Evolutionary conservation across 1,140 invertebrate species (phyloP), one percentile per base, ranked within the genome.

Genomic region (Eubasilissa regina): DNA sequence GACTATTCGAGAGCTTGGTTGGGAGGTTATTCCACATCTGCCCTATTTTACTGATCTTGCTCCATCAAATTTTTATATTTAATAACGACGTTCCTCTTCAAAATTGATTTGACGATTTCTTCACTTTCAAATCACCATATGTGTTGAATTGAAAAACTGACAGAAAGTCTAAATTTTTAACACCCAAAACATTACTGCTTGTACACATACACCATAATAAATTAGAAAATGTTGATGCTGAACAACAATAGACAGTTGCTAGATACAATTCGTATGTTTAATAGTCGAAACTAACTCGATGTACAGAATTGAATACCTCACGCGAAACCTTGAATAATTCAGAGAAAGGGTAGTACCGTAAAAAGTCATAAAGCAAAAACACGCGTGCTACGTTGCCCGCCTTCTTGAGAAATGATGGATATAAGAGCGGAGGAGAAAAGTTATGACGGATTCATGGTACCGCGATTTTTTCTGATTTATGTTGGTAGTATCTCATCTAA

Each of bases 361-460:
- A 64, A 64, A 64, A 64, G 60, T 64, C 60, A 64, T 64, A 64
- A 64, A 64, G 60, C 60, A n/a, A 43, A 15, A 64, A 35, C 60
- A 64, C 60, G 60, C 60, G 13, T 64, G 25, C 35, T 25, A 25
- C 19, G 60, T 64, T 64, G 35, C 60, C 55, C 60, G 60, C 60
- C 60, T 64, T 43, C 60, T 64, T 64, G 60, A 64, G 35, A 64
- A 64, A 64, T 64, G 60, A 64, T 43, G 60, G 60, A 64, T 64
- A 64, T 64, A 64, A 64, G 35, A 64, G 13, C 17, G n/a, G 60
- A 35, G 25, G 35, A 35, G 35, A 43, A 64, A 64, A 64, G 60
- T 64, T 64, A 64, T 64, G 60, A 64, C 60, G 60, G 60, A 64
- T 64, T 64, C 60, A 64, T 64, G 60, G 25, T 25, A 10, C 60